Base-by-base conservation (phyloP, 2,888 invertebrate genomes). In the Eupithecia dodoneata region DNA sequence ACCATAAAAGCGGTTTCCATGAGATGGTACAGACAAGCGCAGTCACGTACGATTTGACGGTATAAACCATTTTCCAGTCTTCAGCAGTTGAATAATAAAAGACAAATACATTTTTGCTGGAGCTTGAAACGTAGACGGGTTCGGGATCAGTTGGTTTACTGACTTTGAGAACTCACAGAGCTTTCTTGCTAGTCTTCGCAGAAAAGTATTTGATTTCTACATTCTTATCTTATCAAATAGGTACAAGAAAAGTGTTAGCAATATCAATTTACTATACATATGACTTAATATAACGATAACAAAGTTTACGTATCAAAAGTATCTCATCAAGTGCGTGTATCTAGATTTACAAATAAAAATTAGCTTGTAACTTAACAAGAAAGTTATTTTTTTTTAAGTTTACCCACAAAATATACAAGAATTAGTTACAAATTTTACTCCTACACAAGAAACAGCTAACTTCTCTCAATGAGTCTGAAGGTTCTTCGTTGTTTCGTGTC, bases 11-110 rank as follows among this genome's bases (percentile, higher is more conserved):
- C 82, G 81, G 82, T 86, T 85, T 86, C 83, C 85, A 85, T 88
- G 90, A 86, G 87, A 85, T 84, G 81, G 41, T 79, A 77, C 85
- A 86, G 87, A 85, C 87, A 89, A 87, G 87, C 85, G 83, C 81
- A 89, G 92, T 92, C 94, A 94, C 93, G 94, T 94, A 89, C 91
- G 84, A 81, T 84, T 84, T 87, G 90, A 91, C 89, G 88, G 88
- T 90, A 90, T 91, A 92, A 90, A 89, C 90, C 91, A 91, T 91
- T 93, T 93, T 91, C 91, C 88, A 91, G 90, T 90, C 86, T 89
- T 90, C 91, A 91, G 88, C 89, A 87, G 88, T 87, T 90, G 91
- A 92, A 93, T 93, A 92, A 93, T 92, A 93, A 93, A 94, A 91
- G 90, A 91, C 89, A 89, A 90, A 90, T 86, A 90, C 88, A 92